A percentile compares a stretch with the other conserved stretches of the same genome.
Evolutionary conservation across 1,140 invertebrate genomes (phyloP).

Genomic region (Apolygus lucorum): DNA sequence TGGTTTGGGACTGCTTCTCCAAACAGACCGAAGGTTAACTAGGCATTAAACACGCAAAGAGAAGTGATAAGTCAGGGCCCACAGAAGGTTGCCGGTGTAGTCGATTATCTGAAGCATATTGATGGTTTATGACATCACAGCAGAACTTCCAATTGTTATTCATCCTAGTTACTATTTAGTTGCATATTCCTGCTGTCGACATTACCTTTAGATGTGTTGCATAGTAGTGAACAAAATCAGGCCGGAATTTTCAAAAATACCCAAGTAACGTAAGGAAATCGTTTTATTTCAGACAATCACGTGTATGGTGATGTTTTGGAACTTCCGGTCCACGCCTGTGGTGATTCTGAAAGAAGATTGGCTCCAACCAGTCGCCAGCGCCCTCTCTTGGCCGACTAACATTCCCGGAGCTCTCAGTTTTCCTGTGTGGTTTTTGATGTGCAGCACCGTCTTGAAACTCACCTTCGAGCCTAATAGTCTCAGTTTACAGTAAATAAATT

Average conservation of each 20-base stretch:
- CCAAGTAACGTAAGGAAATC: too few relatives aligned
- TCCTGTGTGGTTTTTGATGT: constrained; percentile 24
- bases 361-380: constrained; percentile 9
- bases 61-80: too few relatives aligned
- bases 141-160: too few relatives aligned
- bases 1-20: too few relatives aligned
- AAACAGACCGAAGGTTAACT: too few relatives aligned
- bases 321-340: constrained; percentile 18
- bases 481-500: not conserved
- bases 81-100: too few relatives aligned
- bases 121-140: too few relatives aligned
- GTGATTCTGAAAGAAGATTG: constrained; percentile 13
- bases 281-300: constrained; percentile 19
- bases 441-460: constrained; percentile 15
- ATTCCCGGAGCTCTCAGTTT: constrained; percentile 20
- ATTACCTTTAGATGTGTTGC: not conserved
- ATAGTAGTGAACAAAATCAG: too few relatives aligned
- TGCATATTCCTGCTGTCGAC: not conserved
- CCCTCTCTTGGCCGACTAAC: constrained; percentile 19
- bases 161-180: too few relatives aligned
- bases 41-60: too few relatives aligned
- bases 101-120: too few relatives aligned
- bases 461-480: not conserved
- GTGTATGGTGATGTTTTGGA: constrained; percentile 21
- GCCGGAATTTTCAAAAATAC: too few relatives aligned